Evolutionary conservation across 2,888 invertebrate genomes (phyloP).

Genomic region (Molorchus minor): DNA sequence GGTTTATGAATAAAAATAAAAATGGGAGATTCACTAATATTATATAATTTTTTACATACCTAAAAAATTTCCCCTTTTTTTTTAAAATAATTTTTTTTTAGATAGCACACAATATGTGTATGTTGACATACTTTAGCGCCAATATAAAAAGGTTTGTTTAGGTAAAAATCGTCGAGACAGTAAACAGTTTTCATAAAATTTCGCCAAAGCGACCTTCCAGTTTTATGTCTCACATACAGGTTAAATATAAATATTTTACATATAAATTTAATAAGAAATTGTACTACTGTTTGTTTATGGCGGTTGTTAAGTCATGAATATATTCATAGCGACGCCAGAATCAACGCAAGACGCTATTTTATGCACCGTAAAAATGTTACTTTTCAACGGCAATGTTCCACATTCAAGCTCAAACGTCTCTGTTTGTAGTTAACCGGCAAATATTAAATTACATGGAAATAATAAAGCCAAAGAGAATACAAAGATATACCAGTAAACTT

Average conservation of each 20-base stretch:
- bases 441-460: slow-evolving; percentile 12
- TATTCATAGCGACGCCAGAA: slow-evolving; percentile 30
- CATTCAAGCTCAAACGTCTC: slow-evolving; percentile 16
- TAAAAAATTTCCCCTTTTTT: too few species aligned
- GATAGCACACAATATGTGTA: too few species aligned
- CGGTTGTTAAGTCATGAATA: slow-evolving; percentile 31
- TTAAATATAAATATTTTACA: slow-evolving; percentile 44
- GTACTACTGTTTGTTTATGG: slow-evolving; percentile 47
- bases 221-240: slow-evolving; percentile 26
- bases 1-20: too few species aligned
- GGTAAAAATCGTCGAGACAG: too few species aligned
- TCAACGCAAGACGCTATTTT: slow-evolving; percentile 26
- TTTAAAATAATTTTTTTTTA: too few species aligned
- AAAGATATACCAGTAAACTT: slow-evolving; percentile 11
- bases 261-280: slow-evolving; percentile 47
- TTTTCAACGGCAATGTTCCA: slow-evolving; percentile 21
- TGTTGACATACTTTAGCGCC: too few species aligned
- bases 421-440: slow-evolving; percentile 19
- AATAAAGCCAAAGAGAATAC: background rate
- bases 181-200: slow-evolving; percentile 5
- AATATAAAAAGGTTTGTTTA: too few species aligned
- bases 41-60: too few species aligned
- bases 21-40: too few species aligned
- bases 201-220: slow-evolving; percentile 6
- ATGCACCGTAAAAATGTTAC: slow-evolving; percentile 26